Evolutionary conservation across 2,888 invertebrate species (phyloP).

Genomic region (Tholera decimalis): DNA sequence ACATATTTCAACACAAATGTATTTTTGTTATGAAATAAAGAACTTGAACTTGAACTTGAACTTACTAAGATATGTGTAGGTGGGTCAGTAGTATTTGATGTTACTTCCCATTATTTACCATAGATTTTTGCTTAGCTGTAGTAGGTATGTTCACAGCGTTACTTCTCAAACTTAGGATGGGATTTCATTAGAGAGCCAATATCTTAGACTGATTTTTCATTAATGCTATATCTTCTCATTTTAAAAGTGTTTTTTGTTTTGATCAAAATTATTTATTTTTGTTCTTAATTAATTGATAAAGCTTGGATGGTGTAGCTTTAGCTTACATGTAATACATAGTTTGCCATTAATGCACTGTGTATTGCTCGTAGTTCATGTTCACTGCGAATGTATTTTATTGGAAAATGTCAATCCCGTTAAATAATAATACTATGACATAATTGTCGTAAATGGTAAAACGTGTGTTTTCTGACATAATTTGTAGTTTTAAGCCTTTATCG

Average conservation of each 20-base stretch:
- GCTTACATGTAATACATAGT: not conserved
- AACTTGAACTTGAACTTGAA: too few species aligned
- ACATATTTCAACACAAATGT: too few species aligned
- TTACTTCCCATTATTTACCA: not conserved
- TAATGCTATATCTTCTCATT: not conserved
- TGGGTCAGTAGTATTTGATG: slow-evolving; percentile 2
- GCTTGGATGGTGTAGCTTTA: not conserved
- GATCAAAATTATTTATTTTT: slow-evolving; percentile 17
- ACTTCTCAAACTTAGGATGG: too few species aligned
- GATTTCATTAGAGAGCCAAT: not conserved
- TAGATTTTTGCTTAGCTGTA: not conserved
- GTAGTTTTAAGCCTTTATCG: slow-evolving; percentile 5
- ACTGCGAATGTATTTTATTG: not conserved
- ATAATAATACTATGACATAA: slow-evolving; percentile 5
- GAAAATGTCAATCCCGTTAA: not conserved
- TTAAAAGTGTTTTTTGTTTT: slow-evolving; percentile 2
- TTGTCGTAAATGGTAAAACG: slow-evolving; percentile 24
- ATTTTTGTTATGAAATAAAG: too few species aligned
- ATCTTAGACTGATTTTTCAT: slow-evolving; percentile 1
- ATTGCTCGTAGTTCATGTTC: not conserved
- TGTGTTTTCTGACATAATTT: slow-evolving; percentile 7
- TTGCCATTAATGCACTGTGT: slow-evolving; percentile 2
- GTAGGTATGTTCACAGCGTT: not conserved
- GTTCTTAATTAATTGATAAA: slow-evolving; percentile 16
- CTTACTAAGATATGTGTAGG: not conserved